Base-by-base conservation (phyloP, 2,888 invertebrate species). In the Ernsta delagoae region DNA sequence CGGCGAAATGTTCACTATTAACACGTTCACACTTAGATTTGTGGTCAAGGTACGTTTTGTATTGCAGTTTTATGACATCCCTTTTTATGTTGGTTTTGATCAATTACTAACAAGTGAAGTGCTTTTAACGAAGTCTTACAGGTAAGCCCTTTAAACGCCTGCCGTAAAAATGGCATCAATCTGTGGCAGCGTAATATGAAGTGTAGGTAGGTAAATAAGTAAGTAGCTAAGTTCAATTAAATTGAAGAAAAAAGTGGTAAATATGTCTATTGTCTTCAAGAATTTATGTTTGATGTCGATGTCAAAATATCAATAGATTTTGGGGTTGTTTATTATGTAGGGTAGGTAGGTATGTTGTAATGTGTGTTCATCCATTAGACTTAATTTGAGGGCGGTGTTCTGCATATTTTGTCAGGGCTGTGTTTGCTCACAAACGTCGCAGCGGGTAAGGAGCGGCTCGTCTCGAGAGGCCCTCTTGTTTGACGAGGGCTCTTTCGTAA, bases 341-440 rank as follows among this genome's bases (percentile, higher is more conserved):
- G 16, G 1, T 16, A 16, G 16, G 16, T 16, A 16, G 1, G 39
- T 39, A 5, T 54, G 54, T 31, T 31, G 54, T 39, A 41, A 63
- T 64, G 72, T 71, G 41, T 71, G 70, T 75, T 74, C 67, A 73
- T 65, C 70, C 74, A 78, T 76, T 77, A 75, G 74, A 75, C 74
- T 76, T 75, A 77, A 77, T 77, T 78, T 77, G 73, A 73, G 75
- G 75, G 68, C 75, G 75, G 74, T 73, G 75, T 75, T 89, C 83
- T 82, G 85, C 85, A 86, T 89, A 87, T 89, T 88, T 88, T 79
- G 84, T 70, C 78, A 79, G 78, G 78, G 82, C 78, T 82, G 80
- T 90, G 87, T 91, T 90, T 90, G 88, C 84, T 84, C 83, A 85
- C 84, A 84, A 86, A 80, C 79, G 85, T 81, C 80, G 80, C 79